phyloP scores from a whole-genome alignment of 2,888 invertebrate genomes.

The Habroteleia sp. region DNA sequence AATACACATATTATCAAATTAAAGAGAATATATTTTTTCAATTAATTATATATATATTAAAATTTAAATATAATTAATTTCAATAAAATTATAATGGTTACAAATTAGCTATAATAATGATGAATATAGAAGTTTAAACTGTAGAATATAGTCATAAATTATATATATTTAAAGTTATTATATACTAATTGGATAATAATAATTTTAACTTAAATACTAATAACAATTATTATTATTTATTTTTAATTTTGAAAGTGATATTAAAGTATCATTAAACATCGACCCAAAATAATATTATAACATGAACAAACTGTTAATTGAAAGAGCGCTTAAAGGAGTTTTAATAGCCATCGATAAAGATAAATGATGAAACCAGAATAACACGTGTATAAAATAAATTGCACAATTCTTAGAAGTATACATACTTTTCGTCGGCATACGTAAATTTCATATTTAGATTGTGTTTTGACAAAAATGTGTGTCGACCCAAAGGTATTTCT shows the following conservation, averaged over 20 bases:
- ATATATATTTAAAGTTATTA: no score
- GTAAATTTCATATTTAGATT: conserved; percentile 97
- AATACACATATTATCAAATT: no score
- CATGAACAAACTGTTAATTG: conserved; percentile 26
- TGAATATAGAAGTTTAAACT: no score
- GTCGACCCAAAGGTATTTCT: conserved; percentile 92
- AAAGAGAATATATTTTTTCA: no score
- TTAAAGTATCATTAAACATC: conserved; percentile 24
- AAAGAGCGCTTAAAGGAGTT: conserved; percentile 32
- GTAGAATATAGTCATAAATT: no score
- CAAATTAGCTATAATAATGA: no score
- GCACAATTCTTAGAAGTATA: conserved; percentile 66
- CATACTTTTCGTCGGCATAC: conserved; percentile 96
- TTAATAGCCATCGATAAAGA: conserved; percentile 30
- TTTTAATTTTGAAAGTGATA: conserved; percentile 18
- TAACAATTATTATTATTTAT: conserved; percentile 17
- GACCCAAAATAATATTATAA: conserved; percentile 16
- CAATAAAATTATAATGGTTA: no score
- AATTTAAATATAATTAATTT: no score
- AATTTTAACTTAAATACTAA: not conserved
- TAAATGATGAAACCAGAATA: conserved; percentile 27
- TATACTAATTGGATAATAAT: not conserved
- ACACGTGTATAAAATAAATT: conserved; percentile 9
- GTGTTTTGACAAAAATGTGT: conserved; percentile 95
- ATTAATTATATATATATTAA: no score